A percentile compares a stretch with the other conserved stretches of the same genome.
Conservation (phyloP, 2,113 vertebrate genomes). For the Otis tarda region DNA sequence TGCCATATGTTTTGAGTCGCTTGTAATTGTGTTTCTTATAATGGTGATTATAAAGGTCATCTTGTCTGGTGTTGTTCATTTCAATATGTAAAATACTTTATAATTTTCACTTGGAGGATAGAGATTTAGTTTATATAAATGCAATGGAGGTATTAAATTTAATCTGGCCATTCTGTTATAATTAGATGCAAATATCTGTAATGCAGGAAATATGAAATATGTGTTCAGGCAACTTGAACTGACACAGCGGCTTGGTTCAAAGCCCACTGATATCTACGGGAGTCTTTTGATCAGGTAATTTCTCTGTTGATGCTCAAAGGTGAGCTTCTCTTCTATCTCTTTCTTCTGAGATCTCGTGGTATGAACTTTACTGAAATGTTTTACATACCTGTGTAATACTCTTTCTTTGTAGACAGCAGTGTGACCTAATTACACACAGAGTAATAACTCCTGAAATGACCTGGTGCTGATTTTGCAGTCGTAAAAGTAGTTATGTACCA, state of each 20-base stretch:
- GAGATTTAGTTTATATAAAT: background rate
- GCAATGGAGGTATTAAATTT: background rate
- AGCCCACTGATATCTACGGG: background rate
- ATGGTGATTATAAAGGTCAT: conserved; percentile 61
- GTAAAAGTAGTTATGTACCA: background rate
- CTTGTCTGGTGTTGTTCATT: conserved; percentile 17
- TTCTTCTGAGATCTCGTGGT: background rate
- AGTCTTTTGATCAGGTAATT: background rate
- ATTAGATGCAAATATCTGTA: conserved; percentile 23
- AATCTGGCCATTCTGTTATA: background rate
- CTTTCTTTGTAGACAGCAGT: background rate
- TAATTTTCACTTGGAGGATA: background rate
- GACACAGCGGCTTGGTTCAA: conserved; percentile 1
- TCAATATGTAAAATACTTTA: conserved; percentile 5
- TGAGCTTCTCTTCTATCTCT: background rate
- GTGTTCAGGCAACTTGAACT: background rate
- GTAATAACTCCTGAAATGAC: background rate
- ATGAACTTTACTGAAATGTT: background rate
- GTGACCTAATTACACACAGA: background rate
- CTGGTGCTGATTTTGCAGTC: background rate
- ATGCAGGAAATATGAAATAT: background rate
- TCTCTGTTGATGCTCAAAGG: background rate
- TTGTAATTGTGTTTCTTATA: conserved; percentile 49
- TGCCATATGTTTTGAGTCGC: conserved; percentile 54
- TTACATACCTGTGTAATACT: background rate